Evolutionary conservation across 2,888 invertebrate species (phyloP).

Genomic region (Acanthococcus lagerstroemiae): DNA sequence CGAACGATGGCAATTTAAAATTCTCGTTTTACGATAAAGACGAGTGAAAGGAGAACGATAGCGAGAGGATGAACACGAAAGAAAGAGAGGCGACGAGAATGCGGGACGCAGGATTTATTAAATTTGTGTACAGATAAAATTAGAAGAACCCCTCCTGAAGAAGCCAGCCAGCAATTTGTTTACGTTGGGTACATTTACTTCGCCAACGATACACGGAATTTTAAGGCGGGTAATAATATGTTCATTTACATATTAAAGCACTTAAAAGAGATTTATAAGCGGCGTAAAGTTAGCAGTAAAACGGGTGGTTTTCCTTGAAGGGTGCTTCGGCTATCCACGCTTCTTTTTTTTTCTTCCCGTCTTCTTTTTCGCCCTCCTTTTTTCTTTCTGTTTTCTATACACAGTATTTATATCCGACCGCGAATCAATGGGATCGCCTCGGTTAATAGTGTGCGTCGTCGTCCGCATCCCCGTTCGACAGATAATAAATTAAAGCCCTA

Average conservation of each 20-base stretch:
- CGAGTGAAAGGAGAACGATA: not conserved
- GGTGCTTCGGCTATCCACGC: slow-evolving; percentile 1
- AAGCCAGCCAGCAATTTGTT: slow-evolving; percentile 27
- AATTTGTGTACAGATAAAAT: slow-evolving; percentile 4
- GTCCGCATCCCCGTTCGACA: no score
- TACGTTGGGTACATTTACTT: slow-evolving; percentile 27
- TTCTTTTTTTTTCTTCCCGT: not conserved
- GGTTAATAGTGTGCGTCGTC: no score
- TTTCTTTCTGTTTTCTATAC: no score
- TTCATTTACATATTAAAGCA: slow-evolving; percentile 30
- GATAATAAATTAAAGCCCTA: no score
- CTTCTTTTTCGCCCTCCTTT: not conserved
- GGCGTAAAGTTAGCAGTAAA: slow-evolving; percentile 27
- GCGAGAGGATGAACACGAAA: not conserved
- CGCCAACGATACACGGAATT: slow-evolving; percentile 29
- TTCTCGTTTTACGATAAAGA: not conserved
- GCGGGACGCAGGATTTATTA: not conserved
- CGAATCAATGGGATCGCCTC: no score
- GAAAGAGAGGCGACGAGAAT: not conserved
- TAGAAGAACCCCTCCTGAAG: not conserved
- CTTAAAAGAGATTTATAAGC: slow-evolving; percentile 30
- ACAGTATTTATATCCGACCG: no score
- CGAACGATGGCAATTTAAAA: not conserved
- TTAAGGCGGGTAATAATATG: slow-evolving; percentile 29
- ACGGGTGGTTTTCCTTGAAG: slow-evolving; percentile 13